A percentile compares a stretch with the other conserved stretches of the same genome.
These are phyloP conservation scores for Chlorops oryzae DNA, from an alignment of 1,140 invertebrate genomes.

Conservation along the genomic window DNA sequence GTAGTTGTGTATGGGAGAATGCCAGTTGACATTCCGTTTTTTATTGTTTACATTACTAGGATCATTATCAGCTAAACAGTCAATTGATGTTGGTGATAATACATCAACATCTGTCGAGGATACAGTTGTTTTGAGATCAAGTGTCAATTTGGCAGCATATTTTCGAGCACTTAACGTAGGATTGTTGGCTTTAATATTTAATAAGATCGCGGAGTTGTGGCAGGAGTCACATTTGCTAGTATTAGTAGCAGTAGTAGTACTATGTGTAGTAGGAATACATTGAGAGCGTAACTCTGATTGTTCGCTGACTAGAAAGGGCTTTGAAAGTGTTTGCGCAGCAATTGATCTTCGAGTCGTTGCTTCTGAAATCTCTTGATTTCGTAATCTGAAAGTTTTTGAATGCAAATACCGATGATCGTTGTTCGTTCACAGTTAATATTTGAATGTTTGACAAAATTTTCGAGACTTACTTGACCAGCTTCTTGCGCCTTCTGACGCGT, in stretches of 20 bases:
- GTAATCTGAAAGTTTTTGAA: slow-evolving; percentile 15
- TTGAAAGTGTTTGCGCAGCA: no score
- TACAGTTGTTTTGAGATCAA: slow-evolving; percentile 15
- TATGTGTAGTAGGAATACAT: no score
- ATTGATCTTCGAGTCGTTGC: no score
- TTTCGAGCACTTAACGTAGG: no score
- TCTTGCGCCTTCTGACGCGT: slow-evolving; percentile 35
- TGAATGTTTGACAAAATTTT: slow-evolving; percentile 11
- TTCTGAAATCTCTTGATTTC: slow-evolving; percentile 22
- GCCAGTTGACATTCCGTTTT: slow-evolving; percentile 46
- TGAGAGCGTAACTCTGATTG: no score
- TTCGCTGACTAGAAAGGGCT: no score
- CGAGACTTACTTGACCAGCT: slow-evolving; percentile 42
- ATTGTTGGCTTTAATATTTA: no score
- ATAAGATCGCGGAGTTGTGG: no score
- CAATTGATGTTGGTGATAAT: not conserved
- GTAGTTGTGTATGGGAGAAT: slow-evolving; percentile 40
- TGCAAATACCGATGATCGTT: no score
- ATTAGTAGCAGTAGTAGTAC: no score
- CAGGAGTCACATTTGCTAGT: no score
- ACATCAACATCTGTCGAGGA: not conserved
- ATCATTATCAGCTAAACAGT: slow-evolving; percentile 3
- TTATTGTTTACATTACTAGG: slow-evolving; percentile 18
- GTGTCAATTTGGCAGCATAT: slow-evolving; percentile 6
- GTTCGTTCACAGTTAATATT: not conserved